Conservation (phyloP, 2,888 invertebrate species). For the Ptychoptera contaminata region DNA sequence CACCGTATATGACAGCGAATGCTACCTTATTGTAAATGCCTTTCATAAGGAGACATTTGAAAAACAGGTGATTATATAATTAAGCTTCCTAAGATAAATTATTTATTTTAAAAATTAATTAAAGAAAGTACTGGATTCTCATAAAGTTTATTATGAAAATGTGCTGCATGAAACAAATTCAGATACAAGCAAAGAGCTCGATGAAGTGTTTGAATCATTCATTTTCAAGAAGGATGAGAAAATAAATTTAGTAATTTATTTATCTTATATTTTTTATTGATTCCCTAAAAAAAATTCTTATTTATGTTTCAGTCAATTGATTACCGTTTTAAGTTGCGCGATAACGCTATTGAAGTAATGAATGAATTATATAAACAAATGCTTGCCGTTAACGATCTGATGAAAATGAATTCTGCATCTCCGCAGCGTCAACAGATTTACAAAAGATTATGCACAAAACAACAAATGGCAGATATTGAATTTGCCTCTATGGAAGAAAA, state of each 20-base stretch:
- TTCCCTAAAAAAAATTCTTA: neutral
- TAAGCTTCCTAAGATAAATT: too few species aligned
- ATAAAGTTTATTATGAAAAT: conserved; percentile 1
- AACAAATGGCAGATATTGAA: neutral
- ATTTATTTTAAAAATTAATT: neutral
- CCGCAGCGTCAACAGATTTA: neutral
- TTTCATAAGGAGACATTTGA: neutral
- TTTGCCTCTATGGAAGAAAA: neutral
- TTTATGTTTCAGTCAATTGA: neutral
- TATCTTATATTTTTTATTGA: too few species aligned
- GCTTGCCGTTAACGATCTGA: neutral
- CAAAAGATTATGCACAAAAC: neutral
- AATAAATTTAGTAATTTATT: neutral
- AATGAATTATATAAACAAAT: neutral
- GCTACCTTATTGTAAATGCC: neutral
- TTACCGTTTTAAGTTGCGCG: neutral
- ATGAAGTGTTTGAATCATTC: neutral
- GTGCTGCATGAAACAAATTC: conserved; percentile 1
- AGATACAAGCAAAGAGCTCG: neutral
- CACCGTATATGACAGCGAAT: neutral
- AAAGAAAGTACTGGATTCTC: neutral
- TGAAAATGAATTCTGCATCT: neutral
- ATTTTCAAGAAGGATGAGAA: neutral
- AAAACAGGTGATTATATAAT: neutral
- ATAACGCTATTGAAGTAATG: neutral